Base-by-base conservation (phyloP, 2,113 vertebrate species). In the Gadus chalcogrammus region DNA sequence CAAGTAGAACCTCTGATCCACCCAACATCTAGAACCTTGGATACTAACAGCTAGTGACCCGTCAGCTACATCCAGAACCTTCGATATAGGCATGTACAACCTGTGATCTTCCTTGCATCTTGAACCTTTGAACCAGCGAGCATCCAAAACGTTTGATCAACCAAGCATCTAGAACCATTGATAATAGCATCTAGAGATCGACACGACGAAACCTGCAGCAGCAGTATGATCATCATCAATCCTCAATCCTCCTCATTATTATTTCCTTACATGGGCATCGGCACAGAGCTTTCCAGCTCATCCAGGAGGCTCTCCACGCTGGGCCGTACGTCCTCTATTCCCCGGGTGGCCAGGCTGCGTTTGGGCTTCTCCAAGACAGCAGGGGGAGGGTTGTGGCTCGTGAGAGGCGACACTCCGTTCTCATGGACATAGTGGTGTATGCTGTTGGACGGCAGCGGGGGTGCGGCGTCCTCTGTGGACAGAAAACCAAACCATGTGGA, bases 221-320 rank as follows among this genome's bases (percentile, higher is more conserved):
- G 61, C 61, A 63, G 9, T 28, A 27, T 5, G 2, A 27, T 27
- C 15, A 15, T 27, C 11, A 11, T 20, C 58, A 61, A 22, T 20
- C 18, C 60, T 61, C 15, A 35, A 35, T 24, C 13, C 24, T 60
- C 20, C 3, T 9, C 59, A 61, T 22, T 7, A 18, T 3, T 7
- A 27, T 18, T 12, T 70, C 84, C 94, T 94, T 91, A 98, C 96
- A 92, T 92, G 2, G 94, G 91, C 31, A 89, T 92, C 52, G 95
- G 95, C 82, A 95, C 96, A 0, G 96, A 96, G 79, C 93, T 95
- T 83, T 97, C 95, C 81, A 97, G 91, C 75, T 98, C 94, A 61
- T 97, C 91, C 76, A 98, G 85, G 52, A 98, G 93, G 79, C 93
- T 95, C 82, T 95, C 94, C 77, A 97, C 95, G 0, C 95, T 97